phyloP scores from a whole-genome alignment of 2,113 vertebrate genomes.

The Falco punctatus region DNA sequence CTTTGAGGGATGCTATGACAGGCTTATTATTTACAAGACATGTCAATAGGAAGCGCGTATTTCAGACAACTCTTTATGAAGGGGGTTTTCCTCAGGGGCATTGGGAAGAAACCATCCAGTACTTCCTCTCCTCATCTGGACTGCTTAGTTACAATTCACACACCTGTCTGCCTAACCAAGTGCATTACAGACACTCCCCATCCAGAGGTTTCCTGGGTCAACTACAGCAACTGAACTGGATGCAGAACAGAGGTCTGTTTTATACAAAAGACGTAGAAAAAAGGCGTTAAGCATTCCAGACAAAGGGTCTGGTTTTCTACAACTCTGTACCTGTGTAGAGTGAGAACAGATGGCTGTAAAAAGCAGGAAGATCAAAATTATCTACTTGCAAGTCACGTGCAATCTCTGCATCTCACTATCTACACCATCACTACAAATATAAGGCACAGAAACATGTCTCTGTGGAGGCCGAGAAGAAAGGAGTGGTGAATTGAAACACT shows the following conservation, averaged over 20 bases:
- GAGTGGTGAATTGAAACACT: not conserved
- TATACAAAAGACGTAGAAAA: not conserved
- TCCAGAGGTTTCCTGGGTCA: not conserved
- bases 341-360: not conserved
- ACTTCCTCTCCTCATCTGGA: not conserved
- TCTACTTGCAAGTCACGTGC: not conserved
- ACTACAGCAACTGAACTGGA: not conserved
- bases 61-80: not conserved
- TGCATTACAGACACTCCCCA: not conserved
- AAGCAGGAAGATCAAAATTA: not conserved
- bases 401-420: not conserved
- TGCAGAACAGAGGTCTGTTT: not conserved
- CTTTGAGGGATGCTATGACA: not conserved
- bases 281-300: not conserved
- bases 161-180: not conserved
- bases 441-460: not conserved
- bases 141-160: not conserved
- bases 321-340: not conserved
- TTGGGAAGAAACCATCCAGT: not conserved
- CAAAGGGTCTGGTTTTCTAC: not conserved
- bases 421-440: not conserved
- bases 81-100: not conserved
- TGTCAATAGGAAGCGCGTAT: not conserved
- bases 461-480: not conserved
- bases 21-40: not conserved